A percentile compares a stretch with the other conserved stretches of the same genome.
Evolutionary conservation across 1,140 invertebrate species (phyloP).

Genomic region (Lepidurus apus): DNA sequence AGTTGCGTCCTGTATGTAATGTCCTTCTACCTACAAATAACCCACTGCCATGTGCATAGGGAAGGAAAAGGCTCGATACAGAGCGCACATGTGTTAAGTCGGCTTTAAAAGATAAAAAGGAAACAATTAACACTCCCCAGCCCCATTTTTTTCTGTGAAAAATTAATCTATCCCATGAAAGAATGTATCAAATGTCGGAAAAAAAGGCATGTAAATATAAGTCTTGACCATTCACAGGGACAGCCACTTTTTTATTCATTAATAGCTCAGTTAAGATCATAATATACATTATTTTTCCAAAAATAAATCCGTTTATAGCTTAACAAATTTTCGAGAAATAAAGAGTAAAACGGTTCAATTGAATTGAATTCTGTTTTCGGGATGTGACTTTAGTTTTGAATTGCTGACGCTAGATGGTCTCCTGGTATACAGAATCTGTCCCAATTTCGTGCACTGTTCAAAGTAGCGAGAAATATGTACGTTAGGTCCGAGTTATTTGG

Average conservation of each 20-base stretch:
- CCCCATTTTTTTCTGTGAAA: not conserved
- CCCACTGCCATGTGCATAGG: constrained; percentile 17
- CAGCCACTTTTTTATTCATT: not conserved
- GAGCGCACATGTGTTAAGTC: constrained; percentile 1
- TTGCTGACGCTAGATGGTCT: too few relatives aligned
- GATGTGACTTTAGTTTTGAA: too few relatives aligned
- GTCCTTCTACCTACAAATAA: not conserved
- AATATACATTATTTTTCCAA: not conserved
- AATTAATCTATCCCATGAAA: not conserved
- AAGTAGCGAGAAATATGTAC: too few relatives aligned
- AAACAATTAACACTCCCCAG: not conserved
- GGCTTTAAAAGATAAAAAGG: not conserved
- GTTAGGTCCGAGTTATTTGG: too few relatives aligned
- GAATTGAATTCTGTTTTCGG: too few relatives aligned
- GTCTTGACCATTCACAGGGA: not conserved
- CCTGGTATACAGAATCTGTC: too few relatives aligned
- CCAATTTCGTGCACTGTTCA: too few relatives aligned
- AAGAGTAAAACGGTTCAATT: too few relatives aligned
- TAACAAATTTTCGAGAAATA: too few relatives aligned
- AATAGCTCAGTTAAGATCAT: not conserved
- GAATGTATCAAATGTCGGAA: not conserved
- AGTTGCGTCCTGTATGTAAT: not conserved
- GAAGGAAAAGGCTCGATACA: constrained; percentile 12
- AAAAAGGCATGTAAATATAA: constrained; percentile 22
- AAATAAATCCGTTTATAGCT: too few relatives aligned